Evolutionary conservation across 1,140 invertebrate genomes (phyloP).

Genomic region (Drosophila elegans): DNA sequence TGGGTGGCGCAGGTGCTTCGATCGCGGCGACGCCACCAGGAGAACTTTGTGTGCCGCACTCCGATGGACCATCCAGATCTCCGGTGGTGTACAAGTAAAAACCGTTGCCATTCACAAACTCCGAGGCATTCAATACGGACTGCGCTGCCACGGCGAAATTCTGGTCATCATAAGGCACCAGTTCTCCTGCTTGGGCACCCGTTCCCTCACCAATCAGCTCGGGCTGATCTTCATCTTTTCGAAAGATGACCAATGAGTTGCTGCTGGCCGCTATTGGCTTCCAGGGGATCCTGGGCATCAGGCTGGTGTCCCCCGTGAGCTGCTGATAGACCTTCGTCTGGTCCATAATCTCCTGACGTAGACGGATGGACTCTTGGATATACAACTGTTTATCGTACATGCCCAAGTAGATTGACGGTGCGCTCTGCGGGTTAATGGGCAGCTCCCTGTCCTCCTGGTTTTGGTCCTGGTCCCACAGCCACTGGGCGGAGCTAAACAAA

Average conservation of each 20-base stretch:
- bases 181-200: constrained; percentile 37
- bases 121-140: constrained; percentile 89
- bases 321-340: constrained; percentile 66
- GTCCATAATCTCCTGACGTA: constrained; percentile 81
- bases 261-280: constrained; percentile 87
- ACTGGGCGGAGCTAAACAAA: constrained; percentile 88
- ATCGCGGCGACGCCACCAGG: constrained; percentile 35
- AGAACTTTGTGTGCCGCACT: constrained; percentile 60
- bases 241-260: constrained; percentile 72
- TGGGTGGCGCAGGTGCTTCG: constrained; percentile 13
- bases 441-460: constrained; percentile 58
- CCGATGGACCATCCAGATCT: constrained; percentile 39
- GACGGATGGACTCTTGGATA: constrained; percentile 87
- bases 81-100: constrained; percentile 88
- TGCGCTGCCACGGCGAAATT: constrained; percentile 86
- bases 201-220: constrained; percentile 45
- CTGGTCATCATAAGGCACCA: constrained; percentile 76
- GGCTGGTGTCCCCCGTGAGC: constrained; percentile 73
- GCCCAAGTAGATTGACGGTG: constrained; percentile 92
- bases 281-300: constrained; percentile 88
- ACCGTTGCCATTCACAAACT: constrained; percentile 90
- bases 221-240: constrained; percentile 67
- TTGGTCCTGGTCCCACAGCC: constrained; percentile 81
- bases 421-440: constrained; percentile 33
- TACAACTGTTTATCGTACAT: constrained; percentile 93